phyloP scores from a whole-genome alignment of 2,888 invertebrate genomes.

The Nomada flava region DNA sequence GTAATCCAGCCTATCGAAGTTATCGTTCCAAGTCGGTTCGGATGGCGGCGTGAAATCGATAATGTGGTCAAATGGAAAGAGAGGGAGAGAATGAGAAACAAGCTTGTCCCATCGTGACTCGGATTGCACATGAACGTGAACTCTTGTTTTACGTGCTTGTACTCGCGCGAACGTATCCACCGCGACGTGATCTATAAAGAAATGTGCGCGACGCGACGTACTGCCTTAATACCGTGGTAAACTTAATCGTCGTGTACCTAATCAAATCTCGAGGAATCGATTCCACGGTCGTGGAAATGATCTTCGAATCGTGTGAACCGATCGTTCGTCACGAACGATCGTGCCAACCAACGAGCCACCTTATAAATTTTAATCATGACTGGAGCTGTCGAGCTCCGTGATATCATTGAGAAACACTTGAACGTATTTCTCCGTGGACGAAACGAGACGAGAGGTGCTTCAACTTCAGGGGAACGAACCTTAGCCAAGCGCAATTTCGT shows the following conservation, averaged over 20 bases:
- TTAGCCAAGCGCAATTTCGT: slow-evolving; percentile 12
- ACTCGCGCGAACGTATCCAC: slow-evolving; percentile 27
- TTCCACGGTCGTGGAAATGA: not conserved
- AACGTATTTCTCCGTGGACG: slow-evolving; percentile 14
- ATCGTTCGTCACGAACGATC: not conserved
- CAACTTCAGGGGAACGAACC: slow-evolving; percentile 10
- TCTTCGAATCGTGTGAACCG: not conserved
- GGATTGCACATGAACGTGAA: slow-evolving; percentile 44
- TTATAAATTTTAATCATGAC: slow-evolving; percentile 24
- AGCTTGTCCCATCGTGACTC: slow-evolving; percentile 47
- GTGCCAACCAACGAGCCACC: not conserved
- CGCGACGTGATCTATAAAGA: slow-evolving; percentile 29
- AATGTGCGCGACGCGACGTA: slow-evolving; percentile 3
- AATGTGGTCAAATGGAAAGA: slow-evolving; percentile 39
- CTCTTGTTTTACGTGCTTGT: slow-evolving; percentile 38
- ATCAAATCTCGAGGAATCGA: slow-evolving; percentile 7
- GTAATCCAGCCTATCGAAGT: slow-evolving; percentile 50
- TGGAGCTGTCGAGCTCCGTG: not conserved
- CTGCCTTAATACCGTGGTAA: not conserved
- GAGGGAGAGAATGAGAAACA: slow-evolving; percentile 51
- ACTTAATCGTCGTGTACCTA: slow-evolving; percentile 1
- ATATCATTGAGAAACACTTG: slow-evolving; percentile 8
- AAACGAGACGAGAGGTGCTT: slow-evolving; percentile 13
- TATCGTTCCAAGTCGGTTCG: slow-evolving; percentile 41
- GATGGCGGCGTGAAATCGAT: slow-evolving; percentile 54